Percentiles rank a stretch among this genome's conserved stretches.
Evolutionary conservation across 2,113 vertebrate species (phyloP).

Genomic region (Coreoperca whiteheadi): DNA sequence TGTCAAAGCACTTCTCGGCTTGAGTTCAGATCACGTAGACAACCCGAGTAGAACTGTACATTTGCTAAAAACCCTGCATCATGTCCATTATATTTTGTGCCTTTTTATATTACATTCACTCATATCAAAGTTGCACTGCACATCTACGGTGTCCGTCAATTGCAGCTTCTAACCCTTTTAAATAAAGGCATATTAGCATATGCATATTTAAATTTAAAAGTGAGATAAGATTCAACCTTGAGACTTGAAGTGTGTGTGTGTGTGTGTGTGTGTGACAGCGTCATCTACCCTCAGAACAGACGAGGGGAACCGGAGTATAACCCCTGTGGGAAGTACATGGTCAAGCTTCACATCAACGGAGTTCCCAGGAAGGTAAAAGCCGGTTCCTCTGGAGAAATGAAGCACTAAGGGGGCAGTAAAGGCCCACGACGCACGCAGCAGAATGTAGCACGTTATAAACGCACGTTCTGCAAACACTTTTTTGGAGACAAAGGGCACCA

Average conservation of each 20-base stretch:
- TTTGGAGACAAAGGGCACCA: background rate
- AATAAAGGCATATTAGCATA: background rate
- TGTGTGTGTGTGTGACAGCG: conserved; percentile 82
- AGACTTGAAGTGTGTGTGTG: background rate
- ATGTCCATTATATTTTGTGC: background rate
- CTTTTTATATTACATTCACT: background rate
- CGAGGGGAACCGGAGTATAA: conserved; percentile 97
- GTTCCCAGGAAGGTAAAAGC: conserved; percentile 95
- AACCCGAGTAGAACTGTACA: background rate
- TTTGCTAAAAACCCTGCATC: background rate
- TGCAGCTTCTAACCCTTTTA: background rate
- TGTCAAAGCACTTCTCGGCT: background rate
- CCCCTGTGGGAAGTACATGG: conserved; percentile 99
- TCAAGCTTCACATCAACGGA: conserved; percentile 98
- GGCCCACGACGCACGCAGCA: background rate
- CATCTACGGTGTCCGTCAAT: background rate
- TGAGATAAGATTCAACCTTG: background rate
- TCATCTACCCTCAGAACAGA: conserved; percentile 98
- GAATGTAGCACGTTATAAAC: background rate
- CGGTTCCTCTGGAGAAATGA: background rate
- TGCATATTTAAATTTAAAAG: too few species aligned
- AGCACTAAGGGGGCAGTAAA: background rate
- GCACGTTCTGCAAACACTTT: background rate
- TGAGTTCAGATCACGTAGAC: background rate
- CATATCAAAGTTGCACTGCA: background rate